These are phyloP conservation scores for Phoxinus dragarum DNA, from an alignment of 2,797 vertebrate genomes.

Conservation along the genomic window DNA sequence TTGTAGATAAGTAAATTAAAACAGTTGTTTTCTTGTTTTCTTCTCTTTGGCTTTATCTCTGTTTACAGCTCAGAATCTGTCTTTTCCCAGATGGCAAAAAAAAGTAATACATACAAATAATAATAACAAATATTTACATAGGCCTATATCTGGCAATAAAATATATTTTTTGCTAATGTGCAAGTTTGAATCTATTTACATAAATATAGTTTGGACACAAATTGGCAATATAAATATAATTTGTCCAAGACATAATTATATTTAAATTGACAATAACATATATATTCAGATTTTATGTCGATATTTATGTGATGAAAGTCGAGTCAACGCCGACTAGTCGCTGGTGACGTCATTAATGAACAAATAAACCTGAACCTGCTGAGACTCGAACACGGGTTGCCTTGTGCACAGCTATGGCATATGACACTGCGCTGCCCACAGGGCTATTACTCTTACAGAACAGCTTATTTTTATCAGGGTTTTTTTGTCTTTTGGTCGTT, in stretches of 20 bases:
- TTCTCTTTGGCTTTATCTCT: background rate
- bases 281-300: too few relatives aligned
- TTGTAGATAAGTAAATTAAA: slow-evolving; percentile 28
- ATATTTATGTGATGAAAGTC: too few relatives aligned
- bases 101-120: background rate
- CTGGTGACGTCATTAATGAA: too few relatives aligned
- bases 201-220: background rate
- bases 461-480: too few relatives aligned
- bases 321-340: too few relatives aligned
- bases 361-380: too few relatives aligned
- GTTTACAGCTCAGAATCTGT: background rate
- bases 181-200: background rate
- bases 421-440: too few relatives aligned
- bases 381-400: too few relatives aligned
- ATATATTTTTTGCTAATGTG: background rate
- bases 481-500: too few relatives aligned
- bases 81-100: background rate
- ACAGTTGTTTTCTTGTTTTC: slow-evolving; percentile 6
- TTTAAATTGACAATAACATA: too few relatives aligned
- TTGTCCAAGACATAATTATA: background rate
- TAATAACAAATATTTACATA: background rate
- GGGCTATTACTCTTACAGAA: too few relatives aligned
- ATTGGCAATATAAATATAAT: background rate
- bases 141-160: background rate
- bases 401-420: too few relatives aligned